phyloP scores from a whole-genome alignment of 2,888 invertebrate genomes.

The Cephonodes hylas region DNA sequence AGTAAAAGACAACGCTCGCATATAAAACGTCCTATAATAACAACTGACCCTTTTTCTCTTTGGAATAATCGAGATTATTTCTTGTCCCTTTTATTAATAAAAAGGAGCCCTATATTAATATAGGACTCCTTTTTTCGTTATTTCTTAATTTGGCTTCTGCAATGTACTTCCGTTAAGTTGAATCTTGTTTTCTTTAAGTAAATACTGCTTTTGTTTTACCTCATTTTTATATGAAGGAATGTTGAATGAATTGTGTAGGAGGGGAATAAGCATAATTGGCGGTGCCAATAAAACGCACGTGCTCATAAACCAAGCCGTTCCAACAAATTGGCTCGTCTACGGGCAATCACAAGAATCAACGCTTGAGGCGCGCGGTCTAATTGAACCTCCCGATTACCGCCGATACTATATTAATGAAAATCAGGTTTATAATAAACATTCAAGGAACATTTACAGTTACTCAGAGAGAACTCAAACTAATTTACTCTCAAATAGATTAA shows the following conservation, averaged over 20 bases:
- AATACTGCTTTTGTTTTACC: background rate
- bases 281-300: constrained; percentile 55
- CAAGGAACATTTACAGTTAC: background rate
- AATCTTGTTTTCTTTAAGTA: background rate
- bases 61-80: background rate
- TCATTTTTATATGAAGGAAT: constrained; percentile 8
- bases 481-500: background rate
- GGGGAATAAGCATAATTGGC: constrained; percentile 42
- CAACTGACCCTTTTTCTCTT: background rate
- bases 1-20: background rate
- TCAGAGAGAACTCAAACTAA: background rate
- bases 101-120: too few species aligned
- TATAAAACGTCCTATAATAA: background rate
- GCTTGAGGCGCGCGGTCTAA: constrained; percentile 26
- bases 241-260: constrained; percentile 30
- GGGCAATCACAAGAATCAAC: constrained; percentile 50
- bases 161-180: background rate
- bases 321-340: constrained; percentile 48
- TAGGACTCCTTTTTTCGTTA: background rate
- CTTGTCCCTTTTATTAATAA: background rate
- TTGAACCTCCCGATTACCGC: constrained; percentile 31
- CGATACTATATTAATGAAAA: constrained; percentile 27
- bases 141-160: background rate
- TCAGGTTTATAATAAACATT: constrained; percentile 17
- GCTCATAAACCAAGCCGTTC: constrained; percentile 47